A percentile compares a stretch with the other conserved stretches of the same genome.
Evolutionary conservation across 2,888 invertebrate genomes (phyloP).

Genomic region (Aphodius sticticus): DNA sequence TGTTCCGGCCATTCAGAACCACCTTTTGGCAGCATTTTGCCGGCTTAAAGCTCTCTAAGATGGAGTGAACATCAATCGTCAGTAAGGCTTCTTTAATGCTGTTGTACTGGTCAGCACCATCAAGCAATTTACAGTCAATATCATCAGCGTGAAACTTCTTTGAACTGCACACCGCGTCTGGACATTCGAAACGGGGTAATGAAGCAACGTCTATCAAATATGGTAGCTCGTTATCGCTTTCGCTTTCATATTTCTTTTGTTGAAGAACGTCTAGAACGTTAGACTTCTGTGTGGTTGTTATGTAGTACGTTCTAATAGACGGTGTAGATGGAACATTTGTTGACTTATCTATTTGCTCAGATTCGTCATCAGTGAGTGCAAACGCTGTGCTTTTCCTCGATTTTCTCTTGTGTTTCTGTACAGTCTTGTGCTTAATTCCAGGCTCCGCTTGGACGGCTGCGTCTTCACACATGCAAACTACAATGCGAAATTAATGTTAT

Average conservation of each 20-base stretch:
- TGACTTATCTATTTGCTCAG: not conserved
- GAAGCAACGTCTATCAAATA: slow-evolving; percentile 40
- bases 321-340: slow-evolving; percentile 14
- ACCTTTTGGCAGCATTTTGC: slow-evolving; percentile 42
- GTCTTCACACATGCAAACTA: not conserved
- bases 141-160: slow-evolving; percentile 30
- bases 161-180: slow-evolving; percentile 35
- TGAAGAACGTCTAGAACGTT: not conserved
- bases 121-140: slow-evolving; percentile 24
- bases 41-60: slow-evolving; percentile 40
- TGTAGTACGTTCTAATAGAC: slow-evolving; percentile 14
- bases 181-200: slow-evolving; percentile 38
- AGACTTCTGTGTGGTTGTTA: not conserved
- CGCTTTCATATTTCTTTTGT: not conserved
- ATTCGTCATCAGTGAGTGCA: not conserved
- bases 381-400: not conserved
- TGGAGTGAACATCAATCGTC: slow-evolving; percentile 33
- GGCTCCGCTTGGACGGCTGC: not conserved
- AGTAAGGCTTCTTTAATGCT: slow-evolving; percentile 17
- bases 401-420: not conserved
- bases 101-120: slow-evolving; percentile 24
- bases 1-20: slow-evolving; percentile 39
- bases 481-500: not conserved
- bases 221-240: slow-evolving; percentile 40
- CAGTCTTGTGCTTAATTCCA: not conserved